phyloP scores from a whole-genome alignment of 2,797 vertebrate species.

The Potorous gilbertii region DNA sequence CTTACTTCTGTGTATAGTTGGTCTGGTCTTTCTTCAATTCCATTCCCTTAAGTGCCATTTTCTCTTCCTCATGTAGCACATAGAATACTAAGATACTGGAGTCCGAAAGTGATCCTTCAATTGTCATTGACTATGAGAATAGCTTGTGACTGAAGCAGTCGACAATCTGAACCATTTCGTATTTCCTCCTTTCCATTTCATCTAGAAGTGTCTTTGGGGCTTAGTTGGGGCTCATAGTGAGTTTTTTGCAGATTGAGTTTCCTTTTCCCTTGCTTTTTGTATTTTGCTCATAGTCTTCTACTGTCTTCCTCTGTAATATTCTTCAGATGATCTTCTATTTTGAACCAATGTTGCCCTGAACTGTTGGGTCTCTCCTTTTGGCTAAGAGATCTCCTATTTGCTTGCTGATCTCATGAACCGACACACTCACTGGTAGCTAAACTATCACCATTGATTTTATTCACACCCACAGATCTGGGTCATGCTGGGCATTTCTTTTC shows the following conservation, averaged over 20 bases:
- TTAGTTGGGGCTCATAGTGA: neutral
- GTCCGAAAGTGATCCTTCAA: neutral
- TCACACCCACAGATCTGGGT: neutral
- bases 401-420: neutral
- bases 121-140: neutral
- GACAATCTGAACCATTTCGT: neutral
- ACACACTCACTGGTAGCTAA: neutral
- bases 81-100: neutral
- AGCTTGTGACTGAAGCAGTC: neutral
- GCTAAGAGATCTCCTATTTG: neutral
- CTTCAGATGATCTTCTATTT: neutral
- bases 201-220: neutral
- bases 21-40: neutral
- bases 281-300: neutral
- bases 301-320: neutral
- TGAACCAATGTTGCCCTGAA: neutral
- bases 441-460: neutral
- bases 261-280: neutral
- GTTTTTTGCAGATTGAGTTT: neutral
- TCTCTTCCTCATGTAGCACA: neutral
- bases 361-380: neutral
- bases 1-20: neutral
- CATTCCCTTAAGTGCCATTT: neutral
- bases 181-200: neutral
- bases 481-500: neutral